These are phyloP conservation scores for Sebastes iracundus DNA, from an alignment of 2,797 vertebrate species.

Conservation along the genomic window DNA sequence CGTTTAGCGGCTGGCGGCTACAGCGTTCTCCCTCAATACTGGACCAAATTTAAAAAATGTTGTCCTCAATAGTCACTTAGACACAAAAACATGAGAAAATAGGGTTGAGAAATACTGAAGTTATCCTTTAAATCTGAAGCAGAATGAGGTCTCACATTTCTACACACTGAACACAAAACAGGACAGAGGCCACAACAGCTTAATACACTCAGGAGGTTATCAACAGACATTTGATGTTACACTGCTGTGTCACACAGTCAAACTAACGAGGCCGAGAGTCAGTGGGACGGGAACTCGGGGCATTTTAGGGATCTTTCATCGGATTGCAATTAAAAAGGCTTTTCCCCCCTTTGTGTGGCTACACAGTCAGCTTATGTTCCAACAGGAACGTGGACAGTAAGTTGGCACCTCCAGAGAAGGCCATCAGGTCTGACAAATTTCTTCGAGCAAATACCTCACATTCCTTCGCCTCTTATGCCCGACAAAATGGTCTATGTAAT, in stretches of 20 bases:
- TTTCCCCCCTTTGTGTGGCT: constrained; percentile 15
- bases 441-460: constrained; percentile 67
- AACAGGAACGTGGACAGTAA: constrained; percentile 61
- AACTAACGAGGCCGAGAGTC: background rate
- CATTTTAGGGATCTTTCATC: constrained; percentile 67
- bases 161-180: background rate
- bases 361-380: constrained; percentile 61
- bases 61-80: no score
- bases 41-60: no score
- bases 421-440: constrained; percentile 61
- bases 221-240: background rate
- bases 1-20: no score
- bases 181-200: background rate
- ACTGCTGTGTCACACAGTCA: background rate
- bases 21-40: no score
- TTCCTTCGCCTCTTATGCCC: constrained; percentile 63
- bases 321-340: constrained; percentile 67
- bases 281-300: constrained; percentile 22
- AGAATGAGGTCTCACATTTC: constrained; percentile 4
- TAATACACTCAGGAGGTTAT: background rate
- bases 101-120: no score
- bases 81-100: no score
- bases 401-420: constrained; percentile 67
- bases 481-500: constrained; percentile 38
- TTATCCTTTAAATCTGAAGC: background rate